A percentile compares a stretch with the other conserved stretches of the same genome.
Evolutionary conservation across 2,888 invertebrate genomes (phyloP).

Genomic region (Lycophotia porphyrea): DNA sequence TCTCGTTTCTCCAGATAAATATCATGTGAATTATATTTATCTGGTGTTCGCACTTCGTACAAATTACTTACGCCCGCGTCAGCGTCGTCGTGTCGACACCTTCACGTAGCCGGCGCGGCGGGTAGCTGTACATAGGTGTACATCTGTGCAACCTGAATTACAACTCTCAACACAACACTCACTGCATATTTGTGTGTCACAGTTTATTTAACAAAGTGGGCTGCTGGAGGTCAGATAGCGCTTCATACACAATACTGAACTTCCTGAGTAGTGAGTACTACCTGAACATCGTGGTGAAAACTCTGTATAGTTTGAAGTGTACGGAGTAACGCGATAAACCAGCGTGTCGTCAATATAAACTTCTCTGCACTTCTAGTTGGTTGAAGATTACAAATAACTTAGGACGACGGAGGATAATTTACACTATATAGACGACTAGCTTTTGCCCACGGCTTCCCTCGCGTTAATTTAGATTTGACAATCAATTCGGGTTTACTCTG

Average conservation of each 20-base stretch:
- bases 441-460: too few species aligned
- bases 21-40: neutral
- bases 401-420: too few species aligned
- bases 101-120: neutral
- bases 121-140: neutral
- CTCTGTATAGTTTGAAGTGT: too few species aligned
- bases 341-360: too few species aligned
- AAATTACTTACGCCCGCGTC: neutral
- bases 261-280: too few species aligned
- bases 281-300: too few species aligned
- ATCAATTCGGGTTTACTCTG: too few species aligned
- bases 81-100: neutral
- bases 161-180: neutral
- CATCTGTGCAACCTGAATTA: constrained; percentile 15
- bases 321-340: too few species aligned
- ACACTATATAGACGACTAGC: too few species aligned
- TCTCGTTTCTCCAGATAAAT: neutral
- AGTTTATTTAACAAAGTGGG: neutral
- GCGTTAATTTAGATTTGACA: too few species aligned
- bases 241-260: neutral
- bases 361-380: too few species aligned
- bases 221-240: neutral
- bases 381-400: too few species aligned
- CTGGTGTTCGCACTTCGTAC: constrained; percentile 8
- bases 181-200: neutral